Evolutionary conservation across 2,113 vertebrate species (phyloP).

Genomic region (Toxotes jaculatrix): DNA sequence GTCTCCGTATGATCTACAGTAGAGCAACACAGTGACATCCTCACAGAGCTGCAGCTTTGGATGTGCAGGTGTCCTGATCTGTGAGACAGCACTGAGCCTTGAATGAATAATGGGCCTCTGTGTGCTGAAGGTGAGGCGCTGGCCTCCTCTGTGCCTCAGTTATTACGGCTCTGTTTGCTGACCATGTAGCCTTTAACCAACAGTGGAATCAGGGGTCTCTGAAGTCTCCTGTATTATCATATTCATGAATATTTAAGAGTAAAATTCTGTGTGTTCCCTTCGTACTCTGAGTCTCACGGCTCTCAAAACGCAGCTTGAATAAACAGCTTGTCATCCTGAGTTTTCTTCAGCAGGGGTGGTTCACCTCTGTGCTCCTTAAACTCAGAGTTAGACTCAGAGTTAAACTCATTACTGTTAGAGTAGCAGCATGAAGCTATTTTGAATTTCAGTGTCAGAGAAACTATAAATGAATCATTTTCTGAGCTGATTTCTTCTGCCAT

Average conservation of each 20-base stretch:
- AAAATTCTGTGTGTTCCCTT: background rate
- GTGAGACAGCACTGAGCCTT: background rate
- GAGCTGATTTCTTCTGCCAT: background rate
- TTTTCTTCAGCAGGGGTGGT: background rate
- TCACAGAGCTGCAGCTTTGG: background rate
- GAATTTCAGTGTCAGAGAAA: too few relatives aligned
- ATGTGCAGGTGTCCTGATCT: constrained; percentile 24
- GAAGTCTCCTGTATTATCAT: constrained; percentile 47
- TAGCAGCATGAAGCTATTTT: too few relatives aligned
- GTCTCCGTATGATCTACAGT: too few relatives aligned
- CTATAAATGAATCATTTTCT: too few relatives aligned
- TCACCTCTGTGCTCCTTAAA: too few relatives aligned
- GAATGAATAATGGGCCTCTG: constrained; percentile 35
- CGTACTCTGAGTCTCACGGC: background rate
- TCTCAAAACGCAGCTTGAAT: constrained; percentile 13
- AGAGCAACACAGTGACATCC: too few relatives aligned
- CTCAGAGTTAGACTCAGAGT: too few relatives aligned
- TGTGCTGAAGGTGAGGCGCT: constrained; percentile 23
- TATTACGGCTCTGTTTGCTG: constrained; percentile 32
- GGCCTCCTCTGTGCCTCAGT: background rate
- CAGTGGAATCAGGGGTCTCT: constrained; percentile 8
- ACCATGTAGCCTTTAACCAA: constrained; percentile 35
- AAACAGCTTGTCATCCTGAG: background rate
- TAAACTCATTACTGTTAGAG: too few relatives aligned
- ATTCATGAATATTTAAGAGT: constrained; percentile 54